Base-by-base conservation (phyloP, 1,140 invertebrate genomes). In the Acromyrmex heyeri region DNA sequence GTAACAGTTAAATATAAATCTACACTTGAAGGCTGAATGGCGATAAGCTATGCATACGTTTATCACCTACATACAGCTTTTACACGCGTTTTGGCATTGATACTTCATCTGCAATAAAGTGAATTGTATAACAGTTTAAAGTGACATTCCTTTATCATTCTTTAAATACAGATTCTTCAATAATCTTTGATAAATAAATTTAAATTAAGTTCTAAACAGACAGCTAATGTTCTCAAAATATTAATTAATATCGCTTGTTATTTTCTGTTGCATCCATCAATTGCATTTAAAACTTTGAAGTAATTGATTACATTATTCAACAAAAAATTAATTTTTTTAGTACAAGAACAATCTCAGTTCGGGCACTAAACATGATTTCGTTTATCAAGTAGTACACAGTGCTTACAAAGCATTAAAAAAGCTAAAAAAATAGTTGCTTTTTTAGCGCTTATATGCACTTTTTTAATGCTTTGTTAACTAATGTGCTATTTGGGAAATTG, bases 11-110 rank as follows among this genome's bases (percentile, higher is more conserved):
- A 78, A 78, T 59, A 70, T 55, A 65, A 81, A 64, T 76, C 27
- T 81, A 44, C 27, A 62, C 69, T 76, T 55, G 50, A 89, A 89
- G 57, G 86, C 44, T 18, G 16, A 70, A 7, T 76, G 55, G 27
- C 75, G 77, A 86, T 86, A 69, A 82, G 30, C 57, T 69, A 57
- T 14, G 44, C 12, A 27, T 3, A 24, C 30, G 44, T 12, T 61
- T 0, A 7, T 44, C 12, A 57, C n/a, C 12, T 48, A 16, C 27
- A 59, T 55, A 73, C 61, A 76, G 2, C 61, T 87, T 18, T 70
- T n/a, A 62, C 50, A n/a, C 2, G 3, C 34, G 53, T 44, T 34
- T 72, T 77, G 79, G 44, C 86, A 88, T 4, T 69, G 18, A 21
- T 10, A 16, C 30, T 75, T 64, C 21, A 12, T 34, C 3, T 67